phyloP scores from a whole-genome alignment of 1,140 invertebrate species.

The Druon quercuslanigerum region DNA sequence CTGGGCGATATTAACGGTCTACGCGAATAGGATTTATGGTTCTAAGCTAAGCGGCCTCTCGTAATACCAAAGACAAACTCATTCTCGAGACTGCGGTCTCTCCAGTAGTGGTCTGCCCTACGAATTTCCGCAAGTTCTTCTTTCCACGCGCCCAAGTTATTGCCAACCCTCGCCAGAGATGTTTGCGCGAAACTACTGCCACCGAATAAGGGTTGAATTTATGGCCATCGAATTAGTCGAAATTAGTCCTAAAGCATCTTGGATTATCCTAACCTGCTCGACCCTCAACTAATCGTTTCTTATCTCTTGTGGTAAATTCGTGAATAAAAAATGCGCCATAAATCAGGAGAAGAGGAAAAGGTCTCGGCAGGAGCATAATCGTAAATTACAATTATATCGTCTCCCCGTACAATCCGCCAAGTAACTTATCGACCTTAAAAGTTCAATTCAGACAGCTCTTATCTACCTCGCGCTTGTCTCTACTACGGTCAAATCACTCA shows the following conservation, averaged over 20 bases:
- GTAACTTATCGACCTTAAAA: too few species aligned
- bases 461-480: too few species aligned
- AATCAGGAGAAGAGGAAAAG: neutral
- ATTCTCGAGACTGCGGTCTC: conserved; percentile 57
- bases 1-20: conserved; percentile 69
- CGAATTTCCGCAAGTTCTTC: conserved; percentile 23
- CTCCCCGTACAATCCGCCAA: too few species aligned
- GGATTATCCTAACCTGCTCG: neutral
- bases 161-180: conserved; percentile 7
- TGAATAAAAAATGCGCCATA: neutral
- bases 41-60: conserved; percentile 57
- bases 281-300: neutral
- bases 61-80: conserved; percentile 72
- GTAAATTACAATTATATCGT: too few species aligned
- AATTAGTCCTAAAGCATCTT: conserved; percentile 12
- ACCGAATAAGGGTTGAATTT: neutral
- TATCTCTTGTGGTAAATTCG: neutral
- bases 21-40: conserved; percentile 65
- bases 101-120: conserved; percentile 29
- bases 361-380: neutral
- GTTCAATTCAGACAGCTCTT: too few species aligned
- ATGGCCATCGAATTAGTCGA: neutral
- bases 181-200: neutral
- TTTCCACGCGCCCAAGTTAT: conserved; percentile 12
- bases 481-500: too few species aligned